Evolutionary conservation across 2,113 vertebrate genomes (phyloP).

Genomic region (Siphamia tubifer): DNA sequence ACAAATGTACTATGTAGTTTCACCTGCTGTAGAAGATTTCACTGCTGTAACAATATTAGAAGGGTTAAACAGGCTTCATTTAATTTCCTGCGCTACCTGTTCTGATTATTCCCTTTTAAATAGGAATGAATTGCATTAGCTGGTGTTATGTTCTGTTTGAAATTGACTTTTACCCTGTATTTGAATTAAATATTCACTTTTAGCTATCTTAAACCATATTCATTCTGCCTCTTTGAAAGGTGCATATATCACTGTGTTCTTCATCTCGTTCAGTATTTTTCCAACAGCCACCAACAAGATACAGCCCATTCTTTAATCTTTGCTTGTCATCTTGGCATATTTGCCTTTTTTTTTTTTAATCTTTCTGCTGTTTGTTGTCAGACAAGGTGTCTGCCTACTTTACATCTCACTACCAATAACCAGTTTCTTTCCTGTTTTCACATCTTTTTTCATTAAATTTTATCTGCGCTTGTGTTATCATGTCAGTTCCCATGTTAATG

Average conservation of each 20-base stretch:
- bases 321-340: conserved; percentile 19
- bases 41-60: not conserved
- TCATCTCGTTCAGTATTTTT: not conserved
- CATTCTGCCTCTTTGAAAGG: not conserved
- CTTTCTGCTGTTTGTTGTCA: conserved; percentile 15
- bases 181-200: not conserved
- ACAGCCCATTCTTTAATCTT: conserved; percentile 14
- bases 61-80: no score
- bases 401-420: not conserved
- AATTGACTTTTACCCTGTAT: not conserved
- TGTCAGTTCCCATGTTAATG: not conserved
- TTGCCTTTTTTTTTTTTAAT: not conserved
- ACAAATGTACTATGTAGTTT: not conserved
- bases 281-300: not conserved
- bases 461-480: not conserved
- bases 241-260: not conserved
- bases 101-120: not conserved
- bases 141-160: not conserved
- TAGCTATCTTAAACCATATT: not conserved
- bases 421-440: not conserved
- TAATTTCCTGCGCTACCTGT: not conserved
- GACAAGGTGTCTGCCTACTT: not conserved
- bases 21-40: no score
- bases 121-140: not conserved
- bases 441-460: conserved; percentile 2